A percentile compares a stretch with the other conserved stretches of the same genome.
Evolutionary conservation across 2,113 vertebrate genomes (phyloP).

Genomic region (Pteropus alecto): DNA sequence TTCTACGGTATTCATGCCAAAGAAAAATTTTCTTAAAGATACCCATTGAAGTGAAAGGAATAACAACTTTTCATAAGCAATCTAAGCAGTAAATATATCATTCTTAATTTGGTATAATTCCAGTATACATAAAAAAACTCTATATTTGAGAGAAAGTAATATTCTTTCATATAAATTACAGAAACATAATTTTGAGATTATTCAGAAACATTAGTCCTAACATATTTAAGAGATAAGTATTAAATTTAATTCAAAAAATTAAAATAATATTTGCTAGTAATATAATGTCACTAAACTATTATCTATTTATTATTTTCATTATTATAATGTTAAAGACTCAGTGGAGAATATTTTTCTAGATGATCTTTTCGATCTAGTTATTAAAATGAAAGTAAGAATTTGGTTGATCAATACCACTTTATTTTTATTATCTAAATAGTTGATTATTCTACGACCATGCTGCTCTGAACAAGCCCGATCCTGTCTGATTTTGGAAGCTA

Average conservation of each 20-base stretch:
- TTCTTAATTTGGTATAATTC: not conserved
- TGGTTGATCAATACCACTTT: too few relatives aligned
- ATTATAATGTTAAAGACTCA: too few relatives aligned
- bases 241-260: not conserved
- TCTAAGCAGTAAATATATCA: not conserved
- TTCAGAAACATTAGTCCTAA: not conserved
- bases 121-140: not conserved
- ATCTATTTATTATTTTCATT: not conserved
- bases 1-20: not conserved
- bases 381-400: too few relatives aligned
- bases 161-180: not conserved
- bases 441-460: too few relatives aligned
- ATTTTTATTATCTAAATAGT: too few relatives aligned
- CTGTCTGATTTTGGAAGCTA: too few relatives aligned
- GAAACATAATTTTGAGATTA: not conserved
- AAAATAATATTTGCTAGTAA: not conserved
- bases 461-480: too few relatives aligned
- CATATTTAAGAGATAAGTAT: too few relatives aligned
- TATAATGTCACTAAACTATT: not conserved
- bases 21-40: not conserved
- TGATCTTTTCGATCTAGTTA: too few relatives aligned
- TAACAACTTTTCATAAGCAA: not conserved
- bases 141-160: not conserved
- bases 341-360: too few relatives aligned
- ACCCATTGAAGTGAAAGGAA: not conserved